Percentiles rank a stretch among this genome's conserved stretches.
These are phyloP conservation scores for Emmelina monodactyla DNA, from an alignment of 2,888 invertebrate genomes.

Conservation along the genomic window DNA sequence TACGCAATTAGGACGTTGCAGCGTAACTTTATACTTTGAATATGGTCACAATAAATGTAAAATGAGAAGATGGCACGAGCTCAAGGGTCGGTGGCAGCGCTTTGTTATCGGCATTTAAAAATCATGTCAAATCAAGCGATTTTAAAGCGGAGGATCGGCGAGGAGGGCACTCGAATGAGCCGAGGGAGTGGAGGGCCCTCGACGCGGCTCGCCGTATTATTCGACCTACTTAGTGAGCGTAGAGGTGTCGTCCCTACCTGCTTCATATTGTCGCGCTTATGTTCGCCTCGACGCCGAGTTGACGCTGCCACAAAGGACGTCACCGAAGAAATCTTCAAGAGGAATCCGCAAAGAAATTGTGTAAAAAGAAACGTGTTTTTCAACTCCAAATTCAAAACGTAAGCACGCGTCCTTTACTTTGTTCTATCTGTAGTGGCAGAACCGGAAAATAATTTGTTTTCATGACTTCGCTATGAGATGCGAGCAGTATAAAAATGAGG, in stretches of 20 bases:
- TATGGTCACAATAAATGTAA: too few relatives aligned
- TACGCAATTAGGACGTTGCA: too few relatives aligned
- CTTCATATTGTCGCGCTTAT: conserved; percentile 34
- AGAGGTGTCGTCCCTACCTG: conserved; percentile 40
- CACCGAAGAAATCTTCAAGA: neutral
- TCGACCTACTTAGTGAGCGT: conserved; percentile 57
- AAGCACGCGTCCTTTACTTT: too few relatives aligned
- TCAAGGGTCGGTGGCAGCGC: neutral
- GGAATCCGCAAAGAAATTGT: neutral
- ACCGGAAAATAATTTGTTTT: too few relatives aligned
- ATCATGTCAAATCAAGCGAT: conserved; percentile 65
- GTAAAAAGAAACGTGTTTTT: neutral
- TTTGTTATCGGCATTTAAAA: conserved; percentile 51
- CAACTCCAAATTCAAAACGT: too few relatives aligned
- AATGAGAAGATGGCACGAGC: neutral
- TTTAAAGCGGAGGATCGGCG: conserved; percentile 46
- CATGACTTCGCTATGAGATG: too few relatives aligned
- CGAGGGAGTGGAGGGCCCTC: conserved; percentile 32
- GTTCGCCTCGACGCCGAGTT: conserved; percentile 16
- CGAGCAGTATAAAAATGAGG: conserved; percentile 10
- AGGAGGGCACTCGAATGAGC: conserved; percentile 36
- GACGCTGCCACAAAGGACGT: conserved; percentile 7
- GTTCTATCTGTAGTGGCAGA: too few relatives aligned
- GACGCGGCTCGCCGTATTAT: conserved; percentile 51
- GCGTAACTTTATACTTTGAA: too few relatives aligned